Evolutionary conservation across 2,797 vertebrate genomes (phyloP).

Genomic region (Rhabdomys pumilio): DNA sequence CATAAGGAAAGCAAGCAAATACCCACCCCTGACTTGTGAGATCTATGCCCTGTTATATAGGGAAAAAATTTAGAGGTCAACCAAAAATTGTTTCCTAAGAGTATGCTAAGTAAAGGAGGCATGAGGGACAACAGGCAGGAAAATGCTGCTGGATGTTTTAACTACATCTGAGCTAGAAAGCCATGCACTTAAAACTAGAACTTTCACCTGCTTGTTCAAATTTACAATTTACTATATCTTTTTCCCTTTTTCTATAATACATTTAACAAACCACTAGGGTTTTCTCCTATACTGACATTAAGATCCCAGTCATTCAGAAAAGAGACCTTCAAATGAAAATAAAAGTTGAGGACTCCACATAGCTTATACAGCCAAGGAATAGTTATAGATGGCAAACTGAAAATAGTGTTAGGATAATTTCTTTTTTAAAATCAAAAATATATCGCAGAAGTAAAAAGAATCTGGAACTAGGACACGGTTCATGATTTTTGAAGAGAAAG

Average conservation of each 20-base stretch:
- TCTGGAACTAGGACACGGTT: background rate
- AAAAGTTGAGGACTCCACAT: background rate
- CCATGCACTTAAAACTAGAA: background rate
- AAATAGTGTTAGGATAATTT: background rate
- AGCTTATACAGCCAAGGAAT: background rate
- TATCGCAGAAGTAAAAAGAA: slow-evolving; percentile 11
- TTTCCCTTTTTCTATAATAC: background rate
- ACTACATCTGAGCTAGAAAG: slow-evolving; percentile 16
- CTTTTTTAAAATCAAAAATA: slow-evolving; percentile 23
- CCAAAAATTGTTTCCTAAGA: background rate
- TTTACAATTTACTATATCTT: background rate
- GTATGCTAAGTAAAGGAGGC: background rate
- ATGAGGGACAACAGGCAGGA: background rate
- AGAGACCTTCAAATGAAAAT: background rate
- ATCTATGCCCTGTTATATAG: background rate
- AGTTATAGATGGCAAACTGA: background rate
- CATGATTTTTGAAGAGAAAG: background rate
- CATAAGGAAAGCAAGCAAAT: slow-evolving; percentile 14
- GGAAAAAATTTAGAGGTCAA: slow-evolving; percentile 24
- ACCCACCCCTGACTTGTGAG: background rate
- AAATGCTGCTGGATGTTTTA: background rate
- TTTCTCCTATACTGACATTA: background rate
- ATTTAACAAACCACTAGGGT: background rate
- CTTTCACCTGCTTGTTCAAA: background rate
- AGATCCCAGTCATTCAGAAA: background rate